These are phyloP conservation scores for Datnioides undecimradiatus DNA, from an alignment of 2,113 vertebrate genomes.

Conservation along the genomic window DNA sequence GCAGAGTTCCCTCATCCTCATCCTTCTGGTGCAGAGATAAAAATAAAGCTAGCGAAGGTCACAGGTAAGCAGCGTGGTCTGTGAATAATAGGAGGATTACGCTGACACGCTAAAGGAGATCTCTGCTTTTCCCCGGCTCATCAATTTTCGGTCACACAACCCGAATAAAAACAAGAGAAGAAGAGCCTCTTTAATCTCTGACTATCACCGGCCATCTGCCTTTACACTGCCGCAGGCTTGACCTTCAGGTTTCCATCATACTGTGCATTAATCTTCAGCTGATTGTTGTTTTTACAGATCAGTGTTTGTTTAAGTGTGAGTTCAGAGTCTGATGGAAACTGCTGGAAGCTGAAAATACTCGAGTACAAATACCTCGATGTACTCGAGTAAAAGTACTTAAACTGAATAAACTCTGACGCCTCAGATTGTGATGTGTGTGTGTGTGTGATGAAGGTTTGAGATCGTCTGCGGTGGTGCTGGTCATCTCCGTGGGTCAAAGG, in stretches of 20 bases:
- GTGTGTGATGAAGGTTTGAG: too few species aligned
- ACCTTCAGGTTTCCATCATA: too few species aligned
- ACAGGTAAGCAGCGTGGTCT: slow-evolving; percentile 41
- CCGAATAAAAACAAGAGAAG: not conserved
- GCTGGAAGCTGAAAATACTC: too few species aligned
- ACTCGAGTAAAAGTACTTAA: too few species aligned
- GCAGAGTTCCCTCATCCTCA: slow-evolving; percentile 31
- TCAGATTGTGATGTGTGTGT: too few species aligned
- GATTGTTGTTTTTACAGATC: not conserved
- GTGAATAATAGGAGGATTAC: slow-evolving; percentile 38
- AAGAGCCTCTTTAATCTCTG: not conserved
- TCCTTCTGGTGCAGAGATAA: slow-evolving; percentile 56
- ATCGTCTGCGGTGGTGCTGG: too few species aligned
- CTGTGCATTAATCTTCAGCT: not conserved
- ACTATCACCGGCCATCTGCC: too few species aligned
- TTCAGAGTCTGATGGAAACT: too few species aligned
- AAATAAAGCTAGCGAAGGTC: slow-evolving; percentile 61
- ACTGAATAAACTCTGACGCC: too few species aligned
- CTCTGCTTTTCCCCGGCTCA: slow-evolving; percentile 26
- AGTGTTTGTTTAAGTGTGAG: not conserved
- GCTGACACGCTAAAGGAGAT: slow-evolving; percentile 31
- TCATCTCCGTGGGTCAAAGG: slow-evolving; percentile 6
- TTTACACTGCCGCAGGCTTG: too few species aligned
- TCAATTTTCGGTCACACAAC: slow-evolving; percentile 16
- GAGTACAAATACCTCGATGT: too few species aligned